Evolutionary conservation across 2,888 invertebrate genomes (phyloP).

Genomic region (Euplexia lucipara): DNA sequence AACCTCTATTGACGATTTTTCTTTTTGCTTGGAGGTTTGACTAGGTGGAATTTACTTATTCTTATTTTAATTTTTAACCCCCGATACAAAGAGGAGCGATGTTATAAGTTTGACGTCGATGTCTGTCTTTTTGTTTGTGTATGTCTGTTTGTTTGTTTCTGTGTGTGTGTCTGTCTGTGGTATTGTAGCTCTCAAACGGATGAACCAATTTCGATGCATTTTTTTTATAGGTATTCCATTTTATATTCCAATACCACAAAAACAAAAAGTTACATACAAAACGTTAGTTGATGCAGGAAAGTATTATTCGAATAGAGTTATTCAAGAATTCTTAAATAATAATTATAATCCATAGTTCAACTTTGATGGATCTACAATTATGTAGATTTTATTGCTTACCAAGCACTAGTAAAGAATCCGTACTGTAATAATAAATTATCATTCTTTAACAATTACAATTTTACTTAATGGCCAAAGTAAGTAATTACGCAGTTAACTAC

Average conservation of each 20-base stretch:
- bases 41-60: no score
- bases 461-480: conserved; percentile 35
- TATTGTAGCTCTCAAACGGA: no score
- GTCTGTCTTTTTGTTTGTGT: no score
- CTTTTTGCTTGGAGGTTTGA: not conserved
- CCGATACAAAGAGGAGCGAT: no score
- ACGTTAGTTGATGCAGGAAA: not conserved
- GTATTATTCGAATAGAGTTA: not conserved
- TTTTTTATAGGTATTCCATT: no score
- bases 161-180: no score
- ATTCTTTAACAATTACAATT: conserved; percentile 18
- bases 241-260: no score
- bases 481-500: conserved; percentile 47
- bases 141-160: no score
- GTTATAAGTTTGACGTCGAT: no score
- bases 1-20: conserved; percentile 9
- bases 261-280: no score
- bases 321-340: not conserved
- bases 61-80: no score
- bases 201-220: no score
- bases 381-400: conserved; percentile 11
- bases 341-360: conserved; percentile 6
- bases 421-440: conserved; percentile 35
- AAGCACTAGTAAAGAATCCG: conserved; percentile 23
- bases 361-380: conserved; percentile 26